Percentiles rank a stretch among this genome's conserved stretches.
Conservation (phyloP, 2,113 vertebrate species). For the Zootoca vivipara region DNA sequence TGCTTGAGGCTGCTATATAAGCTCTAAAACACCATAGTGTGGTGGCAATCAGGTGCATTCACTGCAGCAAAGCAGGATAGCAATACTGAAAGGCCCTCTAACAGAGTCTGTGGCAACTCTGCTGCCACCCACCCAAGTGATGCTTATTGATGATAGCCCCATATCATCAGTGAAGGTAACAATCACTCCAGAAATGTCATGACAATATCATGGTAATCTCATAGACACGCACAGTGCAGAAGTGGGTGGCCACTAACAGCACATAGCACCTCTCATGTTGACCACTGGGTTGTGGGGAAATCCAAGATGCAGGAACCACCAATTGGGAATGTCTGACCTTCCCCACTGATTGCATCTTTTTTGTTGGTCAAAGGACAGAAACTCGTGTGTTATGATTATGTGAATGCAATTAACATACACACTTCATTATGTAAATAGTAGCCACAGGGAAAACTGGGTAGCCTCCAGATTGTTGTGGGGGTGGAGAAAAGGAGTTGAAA, state of each 20-base stretch:
- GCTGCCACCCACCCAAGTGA: no score
- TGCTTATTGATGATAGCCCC: neutral
- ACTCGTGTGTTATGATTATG: neutral
- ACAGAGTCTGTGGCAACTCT: no score
- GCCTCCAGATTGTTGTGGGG: neutral
- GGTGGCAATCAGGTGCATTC: neutral
- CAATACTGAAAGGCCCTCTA: neutral
- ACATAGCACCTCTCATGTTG: neutral
- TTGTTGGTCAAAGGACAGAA: neutral
- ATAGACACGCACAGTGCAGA: neutral
- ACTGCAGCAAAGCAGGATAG: neutral
- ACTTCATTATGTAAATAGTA: neutral
- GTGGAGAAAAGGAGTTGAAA: neutral
- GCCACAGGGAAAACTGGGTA: neutral
- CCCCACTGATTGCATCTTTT: neutral
- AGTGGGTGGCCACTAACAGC: neutral
- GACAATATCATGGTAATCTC: neutral
- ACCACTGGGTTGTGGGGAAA: no score
- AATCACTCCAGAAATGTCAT: neutral
- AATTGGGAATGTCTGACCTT: no score
- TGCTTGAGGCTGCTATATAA: neutral
- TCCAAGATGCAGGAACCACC: no score
- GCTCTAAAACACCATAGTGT: neutral
- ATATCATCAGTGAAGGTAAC: neutral
- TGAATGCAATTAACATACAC: neutral